phyloP scores from a whole-genome alignment of 2,888 invertebrate genomes.

The Leucozona laternaria region DNA sequence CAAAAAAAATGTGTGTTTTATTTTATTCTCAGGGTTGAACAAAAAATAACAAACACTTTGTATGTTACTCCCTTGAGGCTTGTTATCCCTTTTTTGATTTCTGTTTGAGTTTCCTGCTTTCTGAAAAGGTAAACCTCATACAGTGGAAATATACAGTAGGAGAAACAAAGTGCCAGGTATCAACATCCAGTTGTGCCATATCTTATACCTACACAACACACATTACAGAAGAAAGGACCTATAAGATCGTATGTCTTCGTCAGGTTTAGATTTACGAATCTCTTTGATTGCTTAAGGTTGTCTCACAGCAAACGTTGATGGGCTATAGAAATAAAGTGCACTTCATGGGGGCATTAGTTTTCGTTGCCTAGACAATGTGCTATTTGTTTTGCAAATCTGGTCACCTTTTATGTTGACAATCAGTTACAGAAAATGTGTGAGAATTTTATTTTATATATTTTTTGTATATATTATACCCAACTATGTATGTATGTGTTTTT shows the following conservation, averaged over 20 bases:
- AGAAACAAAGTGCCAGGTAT: conserved; percentile 40
- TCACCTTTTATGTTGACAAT: conserved; percentile 3
- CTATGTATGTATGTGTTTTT: neutral
- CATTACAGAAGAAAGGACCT: conserved; percentile 13
- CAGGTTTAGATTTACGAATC: conserved; percentile 70
- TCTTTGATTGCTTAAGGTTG: conserved; percentile 62
- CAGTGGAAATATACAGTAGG: neutral
- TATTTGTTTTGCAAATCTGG: conserved; percentile 15
- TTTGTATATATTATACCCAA: no score
- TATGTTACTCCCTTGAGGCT: conserved; percentile 56
- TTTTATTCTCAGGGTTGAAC: conserved; percentile 18
- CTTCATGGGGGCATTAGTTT: conserved; percentile 15
- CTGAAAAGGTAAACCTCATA: conserved; percentile 20
- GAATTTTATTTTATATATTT: neutral
- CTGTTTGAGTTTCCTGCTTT: conserved; percentile 37
- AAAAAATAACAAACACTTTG: conserved; percentile 52
- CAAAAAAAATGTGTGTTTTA: conserved; percentile 26
- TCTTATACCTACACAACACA: neutral
- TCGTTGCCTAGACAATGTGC: conserved; percentile 6
- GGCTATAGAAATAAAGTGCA: conserved; percentile 27
- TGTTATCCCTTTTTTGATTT: conserved; percentile 56
- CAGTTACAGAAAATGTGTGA: neutral
- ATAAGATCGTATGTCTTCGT: conserved; percentile 67
- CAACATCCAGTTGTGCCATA: conserved; percentile 18
- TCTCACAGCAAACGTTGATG: conserved; percentile 11